These are phyloP conservation scores for Mirounga angustirostris DNA, from an alignment of 2,113 vertebrate genomes.

Conservation along the genomic window DNA sequence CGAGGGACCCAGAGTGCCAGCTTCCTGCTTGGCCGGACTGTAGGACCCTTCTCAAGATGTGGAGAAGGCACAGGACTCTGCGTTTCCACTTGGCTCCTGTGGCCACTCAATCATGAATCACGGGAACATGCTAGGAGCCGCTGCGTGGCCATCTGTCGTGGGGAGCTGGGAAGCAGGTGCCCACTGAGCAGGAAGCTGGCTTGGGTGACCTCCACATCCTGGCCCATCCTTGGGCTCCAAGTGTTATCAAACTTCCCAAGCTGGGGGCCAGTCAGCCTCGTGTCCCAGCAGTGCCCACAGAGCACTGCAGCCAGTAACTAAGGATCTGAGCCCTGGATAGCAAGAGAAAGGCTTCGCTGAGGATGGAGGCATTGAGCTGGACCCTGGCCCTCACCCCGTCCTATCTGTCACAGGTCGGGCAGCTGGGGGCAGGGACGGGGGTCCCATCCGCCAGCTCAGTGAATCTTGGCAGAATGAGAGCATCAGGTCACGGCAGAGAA, in stretches of 20 bases:
- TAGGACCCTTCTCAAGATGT: not conserved
- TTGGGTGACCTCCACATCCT: not conserved
- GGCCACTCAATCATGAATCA: not conserved
- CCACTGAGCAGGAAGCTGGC: not conserved
- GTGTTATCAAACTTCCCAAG: not conserved
- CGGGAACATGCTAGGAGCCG: not conserved
- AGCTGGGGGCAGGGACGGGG: not conserved
- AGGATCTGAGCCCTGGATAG: fast-evolving
- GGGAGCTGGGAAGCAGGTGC: not conserved
- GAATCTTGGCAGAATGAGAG: not conserved
- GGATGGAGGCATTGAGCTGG: not conserved
- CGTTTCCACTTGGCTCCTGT: not conserved
- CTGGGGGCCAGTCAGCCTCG: not conserved
- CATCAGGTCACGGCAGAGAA: not conserved
- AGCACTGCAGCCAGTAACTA: not conserved
- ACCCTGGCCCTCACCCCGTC: fast-evolving
- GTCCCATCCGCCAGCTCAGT: not conserved
- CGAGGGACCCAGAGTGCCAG: not conserved
- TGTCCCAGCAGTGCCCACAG: fast-evolving
- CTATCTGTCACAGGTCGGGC: not conserved
- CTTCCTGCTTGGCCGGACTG: not conserved
- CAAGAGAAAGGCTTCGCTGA: fast-evolving
- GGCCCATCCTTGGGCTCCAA: not conserved
- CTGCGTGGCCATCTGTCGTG: not conserved
- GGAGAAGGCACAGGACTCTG: not conserved